A percentile compares a stretch with the other conserved stretches of the same genome.
phyloP scores from a whole-genome alignment of 2,113 vertebrate genomes.

The Microcebus lehilahytsara region DNA sequence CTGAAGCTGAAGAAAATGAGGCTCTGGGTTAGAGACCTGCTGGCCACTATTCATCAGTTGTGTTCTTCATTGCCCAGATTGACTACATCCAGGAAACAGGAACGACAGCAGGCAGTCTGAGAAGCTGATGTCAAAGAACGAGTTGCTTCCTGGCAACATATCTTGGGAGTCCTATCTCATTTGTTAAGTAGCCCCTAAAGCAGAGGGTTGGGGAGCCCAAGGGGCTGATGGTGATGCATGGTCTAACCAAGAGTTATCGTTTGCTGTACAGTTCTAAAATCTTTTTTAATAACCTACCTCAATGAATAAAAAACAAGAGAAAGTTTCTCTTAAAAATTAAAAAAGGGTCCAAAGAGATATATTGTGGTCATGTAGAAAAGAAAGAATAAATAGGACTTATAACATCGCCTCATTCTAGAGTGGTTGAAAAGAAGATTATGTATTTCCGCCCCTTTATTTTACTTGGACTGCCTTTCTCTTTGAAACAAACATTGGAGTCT shows the following conservation, averaged over 20 bases:
- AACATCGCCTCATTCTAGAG: background rate
- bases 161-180: background rate
- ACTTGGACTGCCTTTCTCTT: background rate
- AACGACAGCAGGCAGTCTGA: background rate
- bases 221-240: background rate
- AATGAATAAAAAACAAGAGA: background rate
- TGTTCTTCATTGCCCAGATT: background rate
- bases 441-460: background rate
- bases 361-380: background rate
- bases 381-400: background rate
- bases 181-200: background rate
- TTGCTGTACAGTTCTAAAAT: background rate
- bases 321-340: background rate
- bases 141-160: background rate
- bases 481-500: background rate
- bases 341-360: background rate
- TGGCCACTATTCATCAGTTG: background rate
- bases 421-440: background rate
- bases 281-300: background rate
- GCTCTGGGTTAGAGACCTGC: rapidly evolving
- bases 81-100: background rate
- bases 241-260: background rate
- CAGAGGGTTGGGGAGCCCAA: background rate
- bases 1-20: background rate
- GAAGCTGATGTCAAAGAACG: background rate